These are phyloP conservation scores for Mesorhabditis belari DNA, from an alignment of 2,888 invertebrate genomes.

Conservation along the genomic window DNA sequence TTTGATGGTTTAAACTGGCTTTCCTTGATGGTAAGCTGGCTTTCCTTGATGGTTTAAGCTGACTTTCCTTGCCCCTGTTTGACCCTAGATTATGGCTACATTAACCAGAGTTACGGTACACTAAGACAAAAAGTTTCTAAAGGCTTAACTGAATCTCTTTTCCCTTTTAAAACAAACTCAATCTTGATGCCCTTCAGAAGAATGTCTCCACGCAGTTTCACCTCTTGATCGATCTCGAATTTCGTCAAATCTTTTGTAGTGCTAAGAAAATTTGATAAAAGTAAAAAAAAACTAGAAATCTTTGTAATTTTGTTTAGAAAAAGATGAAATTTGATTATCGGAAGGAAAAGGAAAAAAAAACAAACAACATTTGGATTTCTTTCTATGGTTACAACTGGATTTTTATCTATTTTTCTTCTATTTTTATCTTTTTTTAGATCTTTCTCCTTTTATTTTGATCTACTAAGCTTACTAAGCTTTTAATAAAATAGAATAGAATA, in stretches of 20 bases:
- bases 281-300: neutral
- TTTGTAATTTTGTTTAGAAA: constrained; percentile 3
- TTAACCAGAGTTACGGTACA: too few relatives aligned
- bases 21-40: too few relatives aligned
- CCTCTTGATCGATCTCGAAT: constrained; percentile 45
- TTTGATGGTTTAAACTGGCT: too few relatives aligned
- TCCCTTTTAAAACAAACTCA: constrained; percentile 1
- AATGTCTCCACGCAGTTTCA: constrained; percentile 78
- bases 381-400: neutral
- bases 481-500: too few relatives aligned
- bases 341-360: constrained; percentile 4
- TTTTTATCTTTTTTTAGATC: neutral
- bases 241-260: constrained; percentile 17
- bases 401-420: neutral
- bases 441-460: neutral
- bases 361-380: neutral
- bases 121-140: neutral
- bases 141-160: neutral
- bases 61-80: too few relatives aligned
- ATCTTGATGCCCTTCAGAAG: constrained; percentile 69
- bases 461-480: too few relatives aligned
- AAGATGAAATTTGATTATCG: constrained; percentile 2
- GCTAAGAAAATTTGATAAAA: constrained; percentile 10
- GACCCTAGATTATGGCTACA: too few relatives aligned
- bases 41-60: too few relatives aligned